Conservation (phyloP, 2,797 vertebrate species). For the Microctenopoma stevenorrisi region DNA sequence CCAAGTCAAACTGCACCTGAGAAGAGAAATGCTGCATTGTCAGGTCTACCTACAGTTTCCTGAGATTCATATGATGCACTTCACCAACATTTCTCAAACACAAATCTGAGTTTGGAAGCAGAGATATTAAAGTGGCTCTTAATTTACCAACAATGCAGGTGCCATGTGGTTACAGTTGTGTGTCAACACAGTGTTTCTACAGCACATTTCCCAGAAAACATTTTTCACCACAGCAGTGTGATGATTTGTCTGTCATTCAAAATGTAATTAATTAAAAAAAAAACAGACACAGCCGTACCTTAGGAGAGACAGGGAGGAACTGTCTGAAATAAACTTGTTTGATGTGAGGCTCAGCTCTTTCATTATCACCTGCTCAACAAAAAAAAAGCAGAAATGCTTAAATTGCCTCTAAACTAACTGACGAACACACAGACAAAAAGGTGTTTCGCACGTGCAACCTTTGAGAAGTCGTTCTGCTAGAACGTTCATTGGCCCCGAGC, state of each 20-base stretch:
- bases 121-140: background rate
- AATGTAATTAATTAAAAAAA: background rate
- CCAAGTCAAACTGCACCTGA: constrained; percentile 90
- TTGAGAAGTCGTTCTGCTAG: constrained; percentile 88
- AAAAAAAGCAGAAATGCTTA: background rate
- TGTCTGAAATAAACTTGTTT: constrained; percentile 90
- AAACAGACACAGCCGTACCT: constrained; percentile 71
- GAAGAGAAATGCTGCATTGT: constrained; percentile 1
- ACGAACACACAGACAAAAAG: background rate
- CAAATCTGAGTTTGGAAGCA: background rate
- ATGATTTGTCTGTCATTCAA: background rate
- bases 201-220: too few relatives aligned
- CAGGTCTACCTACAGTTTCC: background rate
- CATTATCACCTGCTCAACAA: constrained; percentile 79
- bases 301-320: constrained; percentile 90
- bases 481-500: constrained; percentile 86
- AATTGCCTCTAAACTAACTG: background rate
- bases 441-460: constrained; percentile 69
- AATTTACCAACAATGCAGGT: background rate
- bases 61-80: background rate
- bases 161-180: too few relatives aligned
- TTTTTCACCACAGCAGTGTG: too few relatives aligned
- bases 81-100: background rate
- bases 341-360: constrained; percentile 75
- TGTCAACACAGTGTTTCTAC: too few relatives aligned